A percentile compares a stretch with the other conserved stretches of the same genome.
Conservation (phyloP, 2,797 vertebrate genomes). For the Brachyalestes nurse region DNA sequence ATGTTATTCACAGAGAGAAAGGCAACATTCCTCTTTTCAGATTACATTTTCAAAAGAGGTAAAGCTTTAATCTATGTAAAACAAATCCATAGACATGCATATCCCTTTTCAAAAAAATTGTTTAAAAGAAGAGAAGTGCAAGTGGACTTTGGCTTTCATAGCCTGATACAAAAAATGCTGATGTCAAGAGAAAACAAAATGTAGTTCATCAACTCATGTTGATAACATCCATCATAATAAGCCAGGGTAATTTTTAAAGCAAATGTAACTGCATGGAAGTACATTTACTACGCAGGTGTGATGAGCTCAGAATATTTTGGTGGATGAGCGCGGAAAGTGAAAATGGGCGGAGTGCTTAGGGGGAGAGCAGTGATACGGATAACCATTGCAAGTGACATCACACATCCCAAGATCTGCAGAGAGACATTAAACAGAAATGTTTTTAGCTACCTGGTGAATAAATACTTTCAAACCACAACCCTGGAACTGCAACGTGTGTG, state of each 20-base stretch:
- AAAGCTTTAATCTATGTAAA: no score
- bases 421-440: not conserved
- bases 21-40: no score
- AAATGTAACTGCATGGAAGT: not conserved
- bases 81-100: no score
- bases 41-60: no score
- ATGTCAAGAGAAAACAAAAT: not conserved
- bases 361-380: not conserved
- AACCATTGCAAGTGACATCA: constrained; percentile 34
- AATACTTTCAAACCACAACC: no score
- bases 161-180: no score
- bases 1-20: no score
- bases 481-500: no score
- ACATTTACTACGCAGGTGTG: not conserved
- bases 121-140: no score
- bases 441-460: no score
- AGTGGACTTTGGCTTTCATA: no score
- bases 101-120: no score
- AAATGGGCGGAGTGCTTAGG: not conserved
- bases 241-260: not conserved
- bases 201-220: not conserved
- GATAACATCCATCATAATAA: not conserved
- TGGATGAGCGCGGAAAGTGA: not conserved
- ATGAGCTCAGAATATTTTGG: constrained; percentile 31
- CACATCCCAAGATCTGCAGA: constrained; percentile 16